Conservation (phyloP, 2,797 vertebrate genomes). For the Molossus molossus region DNA sequence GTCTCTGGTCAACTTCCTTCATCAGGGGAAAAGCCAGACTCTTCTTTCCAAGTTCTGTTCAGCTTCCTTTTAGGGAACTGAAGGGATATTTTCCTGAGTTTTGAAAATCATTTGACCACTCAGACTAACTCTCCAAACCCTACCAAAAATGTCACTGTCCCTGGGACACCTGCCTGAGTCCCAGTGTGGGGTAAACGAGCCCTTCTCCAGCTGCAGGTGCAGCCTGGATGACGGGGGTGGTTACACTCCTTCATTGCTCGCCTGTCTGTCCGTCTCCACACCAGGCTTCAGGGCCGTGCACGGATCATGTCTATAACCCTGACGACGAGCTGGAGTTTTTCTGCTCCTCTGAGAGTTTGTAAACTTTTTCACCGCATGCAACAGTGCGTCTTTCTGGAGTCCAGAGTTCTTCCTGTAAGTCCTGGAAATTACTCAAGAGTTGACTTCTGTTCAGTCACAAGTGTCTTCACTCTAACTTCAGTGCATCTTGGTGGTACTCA, state of each 20-base stretch:
- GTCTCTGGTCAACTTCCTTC: neutral
- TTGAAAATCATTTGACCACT: neutral
- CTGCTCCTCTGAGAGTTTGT: neutral
- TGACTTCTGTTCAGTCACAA: neutral
- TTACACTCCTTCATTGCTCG: neutral
- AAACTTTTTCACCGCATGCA: neutral
- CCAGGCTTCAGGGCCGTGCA: neutral
- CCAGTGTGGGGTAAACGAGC: neutral
- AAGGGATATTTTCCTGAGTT: neutral
- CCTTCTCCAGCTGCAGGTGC: neutral
- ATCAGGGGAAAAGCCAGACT: neutral
- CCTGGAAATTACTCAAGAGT: neutral
- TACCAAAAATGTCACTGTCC: neutral
- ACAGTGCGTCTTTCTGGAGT: neutral
- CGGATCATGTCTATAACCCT: neutral
- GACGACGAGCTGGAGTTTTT: neutral
- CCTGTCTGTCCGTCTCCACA: neutral
- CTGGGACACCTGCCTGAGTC: neutral
- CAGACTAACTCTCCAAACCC: neutral
- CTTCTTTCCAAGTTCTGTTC: neutral
- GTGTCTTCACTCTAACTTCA: neutral
- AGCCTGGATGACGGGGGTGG: too few relatives aligned
- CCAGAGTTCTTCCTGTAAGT: neutral
- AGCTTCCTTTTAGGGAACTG: neutral
- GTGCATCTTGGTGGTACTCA: too few relatives aligned